Evolutionary conservation across 2,888 invertebrate species (phyloP), one percentile per base, ranked within the genome.

Genomic region (Myopa tessellatipennis): DNA sequence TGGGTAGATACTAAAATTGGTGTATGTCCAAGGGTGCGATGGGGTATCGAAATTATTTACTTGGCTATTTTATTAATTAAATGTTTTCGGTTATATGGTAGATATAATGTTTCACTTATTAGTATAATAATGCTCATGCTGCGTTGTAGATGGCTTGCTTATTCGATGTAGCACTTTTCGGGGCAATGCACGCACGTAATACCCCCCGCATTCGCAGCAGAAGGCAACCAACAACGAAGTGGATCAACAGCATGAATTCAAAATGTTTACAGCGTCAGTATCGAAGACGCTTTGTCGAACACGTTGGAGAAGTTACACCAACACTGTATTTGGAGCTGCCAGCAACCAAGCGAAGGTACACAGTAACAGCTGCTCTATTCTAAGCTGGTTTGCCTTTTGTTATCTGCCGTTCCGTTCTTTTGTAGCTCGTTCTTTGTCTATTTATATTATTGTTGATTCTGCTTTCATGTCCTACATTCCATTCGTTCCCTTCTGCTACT

Each of bases 321-420:
- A 73, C 38, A 69, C 12, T 70, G 70, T 55, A 36, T 38, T 67
- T 34, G 34, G 45, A 50, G 50, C 73, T 8, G 12, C 45, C 63
- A 45, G 63, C 74, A 74, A n/a, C 65, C 36, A 65, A 60, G 72
- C 72, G 40, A 71, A n/a, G 40, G 71, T 36, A 26, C 50, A 26
- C 50, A 52, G 69, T 16, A 74, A 65, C 79, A 77, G 75, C 79
- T 79, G 79, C 77, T 65, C 68, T 71, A 77, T 74, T 73, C 73
- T 60, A 40, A 16, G 26, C 36, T 63, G 26, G n/a, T 73, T 45
- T 61, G 26, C 45, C n/a, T 65, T 65, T 63, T 40, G 50, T 79
- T 79, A 36, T 71, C 67, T 61, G 78, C 76, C 14, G 69, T 78
- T 70, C 26, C 34, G 34, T 26, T 78, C 79, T 77, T 79, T 76